Conservation (phyloP, 2,888 invertebrate genomes). For the Pandemis heparana region DNA sequence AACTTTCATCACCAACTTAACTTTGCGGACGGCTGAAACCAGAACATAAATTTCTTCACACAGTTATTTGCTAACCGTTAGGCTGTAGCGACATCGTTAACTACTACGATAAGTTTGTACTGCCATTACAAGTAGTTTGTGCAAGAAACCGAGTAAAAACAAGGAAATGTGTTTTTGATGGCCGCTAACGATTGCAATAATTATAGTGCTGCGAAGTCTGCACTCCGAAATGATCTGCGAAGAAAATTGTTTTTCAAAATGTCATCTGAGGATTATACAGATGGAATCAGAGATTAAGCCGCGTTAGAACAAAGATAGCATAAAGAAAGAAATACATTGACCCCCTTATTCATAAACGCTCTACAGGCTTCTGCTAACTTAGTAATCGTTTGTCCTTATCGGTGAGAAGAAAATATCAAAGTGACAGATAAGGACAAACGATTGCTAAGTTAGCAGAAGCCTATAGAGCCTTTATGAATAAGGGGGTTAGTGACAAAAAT, state of each 20-base stretch:
- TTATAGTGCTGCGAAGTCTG: conserved; percentile 39
- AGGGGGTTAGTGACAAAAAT: no score
- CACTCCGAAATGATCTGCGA: conserved; percentile 18
- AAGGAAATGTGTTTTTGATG: conserved; percentile 54
- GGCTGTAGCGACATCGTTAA: not conserved
- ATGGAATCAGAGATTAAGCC: no score
- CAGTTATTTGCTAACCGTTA: not conserved
- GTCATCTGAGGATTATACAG: not conserved
- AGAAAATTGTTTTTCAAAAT: conserved; percentile 22
- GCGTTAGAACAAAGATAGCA: no score
- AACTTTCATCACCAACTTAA: not conserved
- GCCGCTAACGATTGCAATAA: conserved; percentile 48
- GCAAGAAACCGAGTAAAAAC: conserved; percentile 44
- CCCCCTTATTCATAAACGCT: no score
- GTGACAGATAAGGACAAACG: no score
- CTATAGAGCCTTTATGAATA: no score
- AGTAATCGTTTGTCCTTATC: no score
- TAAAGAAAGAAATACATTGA: no score
- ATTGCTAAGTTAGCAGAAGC: no score
- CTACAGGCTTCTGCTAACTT: no score
- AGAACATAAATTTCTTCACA: not conserved
- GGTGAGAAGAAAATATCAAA: no score
- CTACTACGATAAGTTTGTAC: conserved; percentile 10
- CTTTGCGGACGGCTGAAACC: not conserved
- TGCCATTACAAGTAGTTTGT: conserved; percentile 11